Evolutionary conservation across 2,113 vertebrate genomes (phyloP).

Genomic region (Apistogramma diplotaenia): DNA sequence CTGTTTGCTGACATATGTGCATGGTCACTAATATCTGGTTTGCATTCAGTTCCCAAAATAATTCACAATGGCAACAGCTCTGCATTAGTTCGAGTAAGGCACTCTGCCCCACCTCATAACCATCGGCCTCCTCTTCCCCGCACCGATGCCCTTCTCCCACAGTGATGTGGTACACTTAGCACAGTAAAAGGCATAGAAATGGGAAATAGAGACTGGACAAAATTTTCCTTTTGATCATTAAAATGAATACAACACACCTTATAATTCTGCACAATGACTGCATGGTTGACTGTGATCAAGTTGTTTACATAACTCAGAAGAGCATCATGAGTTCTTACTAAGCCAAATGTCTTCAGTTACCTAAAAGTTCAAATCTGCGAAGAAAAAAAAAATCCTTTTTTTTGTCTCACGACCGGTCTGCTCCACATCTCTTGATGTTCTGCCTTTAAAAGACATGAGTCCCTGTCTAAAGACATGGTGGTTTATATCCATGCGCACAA

Average conservation of each 20-base stretch:
- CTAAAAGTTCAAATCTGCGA: constrained; percentile 30
- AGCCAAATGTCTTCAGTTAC: constrained; percentile 46
- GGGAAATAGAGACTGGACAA: constrained; percentile 51
- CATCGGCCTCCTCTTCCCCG: constrained; percentile 37
- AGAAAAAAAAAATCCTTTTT: background rate
- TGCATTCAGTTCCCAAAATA: constrained; percentile 52
- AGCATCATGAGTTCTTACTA: constrained; percentile 56
- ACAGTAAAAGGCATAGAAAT: constrained; percentile 78
- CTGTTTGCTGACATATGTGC: constrained; percentile 53
- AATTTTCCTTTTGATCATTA: constrained; percentile 42
- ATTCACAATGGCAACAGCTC: constrained; percentile 50
- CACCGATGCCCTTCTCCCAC: constrained; percentile 72
- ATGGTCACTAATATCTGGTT: constrained; percentile 27
- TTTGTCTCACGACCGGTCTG: constrained; percentile 16
- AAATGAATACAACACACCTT: constrained; percentile 63
- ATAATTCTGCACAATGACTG: constrained; percentile 58
- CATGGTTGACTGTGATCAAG: constrained; percentile 42
- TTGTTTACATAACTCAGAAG: constrained; percentile 45
- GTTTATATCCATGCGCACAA: constrained; percentile 57
- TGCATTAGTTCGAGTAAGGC: constrained; percentile 75
- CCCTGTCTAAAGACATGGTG: constrained; percentile 50
- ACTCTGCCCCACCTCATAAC: constrained; percentile 69
- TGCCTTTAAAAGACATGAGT: constrained; percentile 52
- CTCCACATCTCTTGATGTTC: constrained; percentile 29
- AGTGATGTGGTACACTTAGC: constrained; percentile 80